A percentile compares a stretch with the other conserved stretches of the same genome.
These are phyloP conservation scores for Drosophila takahashii DNA, from an alignment of 1,140 invertebrate species.

Conservation along the genomic window DNA sequence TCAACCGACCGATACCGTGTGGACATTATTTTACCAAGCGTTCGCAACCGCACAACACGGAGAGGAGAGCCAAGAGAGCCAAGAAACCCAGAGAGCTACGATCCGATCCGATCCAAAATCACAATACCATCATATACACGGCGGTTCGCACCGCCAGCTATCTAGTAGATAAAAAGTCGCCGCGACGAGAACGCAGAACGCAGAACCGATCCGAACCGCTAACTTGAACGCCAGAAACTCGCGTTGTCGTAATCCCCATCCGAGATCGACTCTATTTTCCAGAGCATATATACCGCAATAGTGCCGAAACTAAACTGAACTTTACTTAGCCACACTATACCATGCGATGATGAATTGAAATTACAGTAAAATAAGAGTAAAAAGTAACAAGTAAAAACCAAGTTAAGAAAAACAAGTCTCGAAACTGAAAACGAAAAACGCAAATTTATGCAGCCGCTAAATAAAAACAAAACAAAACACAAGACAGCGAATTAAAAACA, in stretches of 20 bases:
- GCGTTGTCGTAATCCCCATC: conserved; percentile 6
- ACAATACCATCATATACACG: conserved; percentile 57
- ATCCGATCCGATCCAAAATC: conserved; percentile 10
- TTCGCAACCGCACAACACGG: conserved; percentile 7
- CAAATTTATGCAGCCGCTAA: conserved; percentile 30
- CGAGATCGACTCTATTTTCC: conserved; percentile 13
- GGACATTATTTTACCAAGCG: conserved; percentile 7
- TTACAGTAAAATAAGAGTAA: background rate
- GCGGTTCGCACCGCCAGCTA: conserved; percentile 66
- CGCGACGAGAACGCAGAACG: conserved; percentile 72
- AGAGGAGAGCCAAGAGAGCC: background rate
- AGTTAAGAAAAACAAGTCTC: conserved; percentile 8
- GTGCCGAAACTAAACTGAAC: background rate
- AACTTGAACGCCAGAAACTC: conserved; percentile 7
- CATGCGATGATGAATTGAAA: no score
- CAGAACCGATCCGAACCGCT: conserved; percentile 2
- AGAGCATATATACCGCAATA: background rate
- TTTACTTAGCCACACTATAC: no score
- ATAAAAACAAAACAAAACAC: conserved; percentile 19
- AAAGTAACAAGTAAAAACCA: no score
- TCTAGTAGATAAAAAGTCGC: conserved; percentile 80
- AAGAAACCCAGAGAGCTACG: background rate
- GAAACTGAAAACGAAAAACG: conserved; percentile 7
- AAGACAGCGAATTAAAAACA: conserved; percentile 20
- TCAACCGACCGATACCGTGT: background rate